Evolutionary conservation across 2,113 vertebrate genomes (phyloP).

Genomic region (Baryphthengus martii): DNA sequence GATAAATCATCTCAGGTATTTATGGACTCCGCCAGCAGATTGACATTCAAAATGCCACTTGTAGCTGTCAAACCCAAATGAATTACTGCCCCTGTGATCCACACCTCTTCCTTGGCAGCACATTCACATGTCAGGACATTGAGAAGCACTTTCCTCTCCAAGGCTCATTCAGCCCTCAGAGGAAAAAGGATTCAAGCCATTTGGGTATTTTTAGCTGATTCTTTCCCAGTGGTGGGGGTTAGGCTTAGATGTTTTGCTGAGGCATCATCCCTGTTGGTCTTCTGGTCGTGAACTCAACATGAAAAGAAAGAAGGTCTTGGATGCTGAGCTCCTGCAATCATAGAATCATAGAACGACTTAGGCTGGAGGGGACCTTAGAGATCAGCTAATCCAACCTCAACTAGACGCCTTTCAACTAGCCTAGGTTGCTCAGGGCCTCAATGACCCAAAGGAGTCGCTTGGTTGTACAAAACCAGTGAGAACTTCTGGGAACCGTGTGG

Average conservation of each 20-base stretch:
- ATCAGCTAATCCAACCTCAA: too few species aligned
- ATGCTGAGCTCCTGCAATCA: background rate
- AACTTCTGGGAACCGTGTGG: background rate
- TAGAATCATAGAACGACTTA: too few species aligned
- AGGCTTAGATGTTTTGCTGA: background rate
- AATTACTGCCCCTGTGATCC: background rate
- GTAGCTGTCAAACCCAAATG: slow-evolving; percentile 29
- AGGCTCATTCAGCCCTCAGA: slow-evolving; percentile 37
- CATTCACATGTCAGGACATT: slow-evolving; percentile 66
- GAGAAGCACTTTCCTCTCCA: slow-evolving; percentile 68
- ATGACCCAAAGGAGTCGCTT: background rate
- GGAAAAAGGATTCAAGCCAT: slow-evolving; percentile 22
- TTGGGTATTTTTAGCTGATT: slow-evolving; percentile 15
- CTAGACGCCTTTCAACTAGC: too few species aligned
- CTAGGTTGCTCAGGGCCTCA: too few species aligned
- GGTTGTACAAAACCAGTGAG: background rate
- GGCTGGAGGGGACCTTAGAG: too few species aligned
- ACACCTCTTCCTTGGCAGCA: slow-evolving; percentile 70
- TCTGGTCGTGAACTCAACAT: background rate
- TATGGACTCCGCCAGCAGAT: background rate
- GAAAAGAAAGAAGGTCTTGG: background rate
- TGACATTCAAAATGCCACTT: slow-evolving; percentile 54
- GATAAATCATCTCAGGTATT: background rate
- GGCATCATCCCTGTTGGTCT: background rate
- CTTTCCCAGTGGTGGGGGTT: background rate